Percentiles rank a stretch among this genome's conserved stretches.
Evolutionary conservation across 30 jellyfish, hydroid and myxozoan genomes (phyloP).

Genomic region (Nemopilema nomurai): DNA sequence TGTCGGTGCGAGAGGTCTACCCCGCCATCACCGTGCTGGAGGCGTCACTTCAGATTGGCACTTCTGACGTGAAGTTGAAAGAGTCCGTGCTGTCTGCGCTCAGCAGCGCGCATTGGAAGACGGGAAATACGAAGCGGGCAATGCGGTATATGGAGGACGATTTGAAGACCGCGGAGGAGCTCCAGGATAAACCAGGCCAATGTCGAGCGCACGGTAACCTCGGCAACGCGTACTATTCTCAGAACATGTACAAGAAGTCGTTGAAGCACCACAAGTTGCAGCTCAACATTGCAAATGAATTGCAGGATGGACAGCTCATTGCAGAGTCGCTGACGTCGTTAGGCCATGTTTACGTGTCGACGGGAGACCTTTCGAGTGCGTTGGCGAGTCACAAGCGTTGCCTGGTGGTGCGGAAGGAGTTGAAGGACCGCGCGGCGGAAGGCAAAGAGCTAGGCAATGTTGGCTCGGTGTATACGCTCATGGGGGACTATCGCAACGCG

Average conservation of each 20-base stretch:
- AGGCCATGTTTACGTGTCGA: conserved; percentile 92
- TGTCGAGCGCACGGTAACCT: conserved; percentile 97
- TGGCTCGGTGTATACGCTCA: conserved; percentile 82
- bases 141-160: conserved; percentile 95
- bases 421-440: conserved; percentile 70
- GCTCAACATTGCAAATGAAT: conserved; percentile 62
- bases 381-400: conserved; percentile 89
- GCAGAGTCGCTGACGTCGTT: conserved; percentile 89
- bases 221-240: conserved; percentile 88
- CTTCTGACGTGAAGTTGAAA: conserved; percentile 69
- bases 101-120: conserved; percentile 93
- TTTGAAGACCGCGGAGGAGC: conserved; percentile 75
- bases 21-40: conserved; percentile 93
- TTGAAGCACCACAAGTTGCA: conserved; percentile 79
- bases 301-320: conserved; percentile 51
- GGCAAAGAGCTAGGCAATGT: conserved; percentile 90
- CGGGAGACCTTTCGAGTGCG: conserved; percentile 80
- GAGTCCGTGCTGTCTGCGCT: conserved; percentile 90
- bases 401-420: conserved; percentile 68
- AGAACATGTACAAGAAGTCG: conserved; percentile 79
- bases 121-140: conserved; percentile 81
- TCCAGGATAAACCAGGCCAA: conserved; percentile 70
- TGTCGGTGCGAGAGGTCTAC: conserved; percentile 69
- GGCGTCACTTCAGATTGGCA: conserved; percentile 90
- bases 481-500: conserved; percentile 91